Percentiles rank a stretch among this genome's conserved stretches.
These are phyloP conservation scores for Chaitophorus viminalis DNA, from an alignment of 2,888 invertebrate species.

Conservation along the genomic window DNA sequence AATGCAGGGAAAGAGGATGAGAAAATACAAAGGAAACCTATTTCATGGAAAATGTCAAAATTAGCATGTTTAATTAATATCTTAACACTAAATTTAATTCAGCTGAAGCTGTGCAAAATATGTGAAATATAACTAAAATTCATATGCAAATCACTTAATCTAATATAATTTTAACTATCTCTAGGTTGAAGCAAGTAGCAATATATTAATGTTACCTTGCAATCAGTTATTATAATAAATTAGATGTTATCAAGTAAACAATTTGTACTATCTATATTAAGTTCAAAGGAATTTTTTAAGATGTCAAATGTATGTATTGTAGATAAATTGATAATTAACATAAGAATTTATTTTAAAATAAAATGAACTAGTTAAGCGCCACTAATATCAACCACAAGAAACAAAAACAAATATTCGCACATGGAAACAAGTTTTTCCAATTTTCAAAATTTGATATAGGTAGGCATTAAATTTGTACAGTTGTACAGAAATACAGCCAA, in stretches of 20 bases:
- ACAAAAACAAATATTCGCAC: no score
- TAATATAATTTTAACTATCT: neutral
- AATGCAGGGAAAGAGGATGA: conserved; percentile 52
- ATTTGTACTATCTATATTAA: neutral
- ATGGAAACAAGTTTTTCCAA: no score
- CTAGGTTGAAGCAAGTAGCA: neutral
- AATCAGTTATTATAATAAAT: neutral
- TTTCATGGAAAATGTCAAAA: conserved; percentile 52
- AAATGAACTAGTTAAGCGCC: neutral
- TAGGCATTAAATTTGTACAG: no score
- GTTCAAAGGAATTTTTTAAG: neutral
- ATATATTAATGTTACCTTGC: neutral
- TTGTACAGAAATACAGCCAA: no score
- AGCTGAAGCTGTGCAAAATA: neutral
- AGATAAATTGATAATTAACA: neutral
- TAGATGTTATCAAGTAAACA: conserved; percentile 2
- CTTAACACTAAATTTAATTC: conserved; percentile 23
- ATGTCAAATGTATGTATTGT: neutral
- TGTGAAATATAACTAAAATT: neutral
- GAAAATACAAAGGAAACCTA: conserved; percentile 57
- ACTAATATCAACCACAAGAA: neutral
- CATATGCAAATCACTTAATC: neutral
- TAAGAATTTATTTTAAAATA: neutral
- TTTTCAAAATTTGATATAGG: no score
- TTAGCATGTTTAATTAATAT: conserved; percentile 26